Evolutionary conservation across 2,113 vertebrate genomes (phyloP), one percentile per base, ranked within the genome.

Genomic region (Eudyptes chrysolophus): DNA sequence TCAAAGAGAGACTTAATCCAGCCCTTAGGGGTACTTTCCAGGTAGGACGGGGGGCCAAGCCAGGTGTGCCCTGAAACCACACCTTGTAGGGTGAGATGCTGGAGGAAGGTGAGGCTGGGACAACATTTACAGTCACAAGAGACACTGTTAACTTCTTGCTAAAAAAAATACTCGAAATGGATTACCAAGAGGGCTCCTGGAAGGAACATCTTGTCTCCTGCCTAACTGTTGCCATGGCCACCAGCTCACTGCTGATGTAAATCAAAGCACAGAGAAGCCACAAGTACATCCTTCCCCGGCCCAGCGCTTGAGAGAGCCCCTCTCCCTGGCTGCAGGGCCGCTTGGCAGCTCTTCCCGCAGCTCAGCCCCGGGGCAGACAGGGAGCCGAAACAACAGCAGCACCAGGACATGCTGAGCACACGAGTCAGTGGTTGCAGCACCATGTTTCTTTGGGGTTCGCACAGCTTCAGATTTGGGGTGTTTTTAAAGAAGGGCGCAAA

Each of bases 381-480:
- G 36, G 11, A 48, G 38, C 42, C 0, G 0, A 42, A 51, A 32
- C 17, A 70, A 21, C 10, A 21, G 14, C 2, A 12, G 38, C 32
- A 24, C 29, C 0, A 0, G 55, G 64, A 77, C 22, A 14, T 0
- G 29, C 20, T 0, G 0, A 65, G 46, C 1, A 1, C 2, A 0
- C 17, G 7, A 44, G 26, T 0, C 7, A 1, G 15, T 9, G 66
- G 27, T 9, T 51, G 81, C 46, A 82, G 57, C 27, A 57, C 13
- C 1, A 0, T 6, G 16, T 21, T 85, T 29, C 71, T 65, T 5
- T 40, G 20, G 8, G 30, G 36, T 36, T 86, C 7, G 2, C 42
- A 49, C 54, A 64, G 29, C 26, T 69, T 44, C 71, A 44, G 14
- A 71, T 61, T 38, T 25, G 21, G 24, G 18, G 14, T 20, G 19